Conservation (phyloP, 2,113 vertebrate species). For the Ursus arctos region DNA sequence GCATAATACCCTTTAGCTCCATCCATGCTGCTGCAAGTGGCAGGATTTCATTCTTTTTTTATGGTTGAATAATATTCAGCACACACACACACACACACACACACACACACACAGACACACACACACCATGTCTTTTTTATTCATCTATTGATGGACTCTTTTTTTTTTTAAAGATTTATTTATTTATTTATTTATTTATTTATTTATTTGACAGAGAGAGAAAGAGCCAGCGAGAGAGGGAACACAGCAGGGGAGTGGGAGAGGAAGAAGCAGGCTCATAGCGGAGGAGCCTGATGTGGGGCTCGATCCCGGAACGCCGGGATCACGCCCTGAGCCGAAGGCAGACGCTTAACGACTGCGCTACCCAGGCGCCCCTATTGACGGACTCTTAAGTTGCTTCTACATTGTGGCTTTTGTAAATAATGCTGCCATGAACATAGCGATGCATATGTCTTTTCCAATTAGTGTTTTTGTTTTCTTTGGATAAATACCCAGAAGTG, state of each 20-base stretch:
- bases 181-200: no score
- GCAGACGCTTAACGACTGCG: no score
- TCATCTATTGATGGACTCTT: neutral
- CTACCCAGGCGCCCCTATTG: neutral
- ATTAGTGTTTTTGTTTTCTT: neutral
- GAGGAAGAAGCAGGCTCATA: no score
- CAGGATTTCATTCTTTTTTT: neutral
- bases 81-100: neutral
- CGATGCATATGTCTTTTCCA: neutral
- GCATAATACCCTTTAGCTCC: neutral
- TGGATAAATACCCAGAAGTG: neutral
- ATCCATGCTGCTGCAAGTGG: neutral
- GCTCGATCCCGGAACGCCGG: no score
- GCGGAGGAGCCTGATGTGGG: no score
- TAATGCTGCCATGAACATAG: neutral
- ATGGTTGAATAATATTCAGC: neutral
- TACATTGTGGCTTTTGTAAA: neutral
- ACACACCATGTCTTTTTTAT: neutral
- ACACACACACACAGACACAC: neutral
- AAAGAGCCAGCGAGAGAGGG: no score
- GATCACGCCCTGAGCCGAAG: no score
- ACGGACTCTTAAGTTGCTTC: neutral
- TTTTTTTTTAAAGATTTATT: no score
- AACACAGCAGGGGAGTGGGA: no score
- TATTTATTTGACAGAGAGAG: no score